These are phyloP conservation scores for Ormyrus pomaceus DNA, from an alignment of 2,888 invertebrate genomes.

Conservation along the genomic window DNA sequence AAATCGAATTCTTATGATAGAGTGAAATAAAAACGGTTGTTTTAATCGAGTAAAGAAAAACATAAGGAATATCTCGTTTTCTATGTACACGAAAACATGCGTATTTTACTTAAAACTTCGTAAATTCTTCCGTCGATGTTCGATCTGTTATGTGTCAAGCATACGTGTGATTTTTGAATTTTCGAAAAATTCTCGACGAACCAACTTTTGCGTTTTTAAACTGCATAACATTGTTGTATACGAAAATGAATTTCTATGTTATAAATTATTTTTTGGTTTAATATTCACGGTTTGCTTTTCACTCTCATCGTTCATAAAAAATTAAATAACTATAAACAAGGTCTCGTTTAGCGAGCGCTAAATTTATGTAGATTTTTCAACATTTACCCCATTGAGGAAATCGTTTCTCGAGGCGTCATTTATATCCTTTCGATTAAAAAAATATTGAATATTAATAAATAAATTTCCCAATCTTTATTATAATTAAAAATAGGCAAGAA, in stretches of 20 bases:
- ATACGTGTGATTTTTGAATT: constrained; percentile 53
- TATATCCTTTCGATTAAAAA: constrained; percentile 39
- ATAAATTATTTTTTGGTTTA: constrained; percentile 20
- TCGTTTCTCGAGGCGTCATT: constrained; percentile 47
- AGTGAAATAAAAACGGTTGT: constrained; percentile 34
- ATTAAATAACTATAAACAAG: constrained; percentile 1
- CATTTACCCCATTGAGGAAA: constrained; percentile 42
- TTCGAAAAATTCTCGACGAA: constrained; percentile 54
- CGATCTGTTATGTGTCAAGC: constrained; percentile 50
- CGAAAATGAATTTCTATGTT: constrained; percentile 22
- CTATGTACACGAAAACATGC: constrained; percentile 21
- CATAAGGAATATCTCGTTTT: constrained; percentile 37
- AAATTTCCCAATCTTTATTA: constrained; percentile 49
- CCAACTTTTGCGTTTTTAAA: constrained; percentile 16
- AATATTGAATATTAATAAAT: constrained; percentile 24
- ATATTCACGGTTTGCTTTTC: constrained; percentile 23
- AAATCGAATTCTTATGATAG: constrained; percentile 41
- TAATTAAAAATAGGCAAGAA: constrained; percentile 43
- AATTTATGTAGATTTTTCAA: constrained; percentile 50
- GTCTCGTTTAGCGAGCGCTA: constrained; percentile 40
- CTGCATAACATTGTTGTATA: constrained; percentile 6
- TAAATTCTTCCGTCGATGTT: constrained; percentile 46
- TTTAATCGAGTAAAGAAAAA: constrained; percentile 23
- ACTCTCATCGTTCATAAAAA: constrained; percentile 41
- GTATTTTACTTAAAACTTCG: constrained; percentile 28